These are phyloP conservation scores for Fopius arisanus DNA, from an alignment of 1,140 invertebrate species.

Conservation along the genomic window DNA sequence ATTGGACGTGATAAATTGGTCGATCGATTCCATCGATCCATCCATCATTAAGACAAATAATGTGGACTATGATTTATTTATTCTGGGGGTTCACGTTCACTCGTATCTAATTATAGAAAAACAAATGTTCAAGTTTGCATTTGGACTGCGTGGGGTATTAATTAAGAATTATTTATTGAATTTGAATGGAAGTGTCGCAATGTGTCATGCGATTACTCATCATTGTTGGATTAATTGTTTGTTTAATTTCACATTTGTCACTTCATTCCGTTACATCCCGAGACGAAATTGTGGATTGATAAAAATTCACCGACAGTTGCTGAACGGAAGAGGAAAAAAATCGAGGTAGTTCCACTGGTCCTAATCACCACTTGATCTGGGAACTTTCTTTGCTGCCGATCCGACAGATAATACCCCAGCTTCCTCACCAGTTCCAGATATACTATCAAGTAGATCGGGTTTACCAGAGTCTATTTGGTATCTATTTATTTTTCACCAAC, in stretches of 20 bases:
- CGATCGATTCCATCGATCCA: background rate
- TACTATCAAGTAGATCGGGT: background rate
- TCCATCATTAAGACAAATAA: background rate
- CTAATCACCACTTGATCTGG: background rate
- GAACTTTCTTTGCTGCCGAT: background rate
- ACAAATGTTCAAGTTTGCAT: too few species aligned
- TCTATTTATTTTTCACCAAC: slow-evolving; percentile 11
- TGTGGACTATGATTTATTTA: too few species aligned
- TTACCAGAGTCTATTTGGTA: background rate
- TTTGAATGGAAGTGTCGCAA: too few species aligned
- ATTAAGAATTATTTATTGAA: too few species aligned
- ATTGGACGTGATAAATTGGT: background rate
- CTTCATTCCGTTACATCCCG: background rate
- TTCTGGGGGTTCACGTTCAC: too few species aligned
- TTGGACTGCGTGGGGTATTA: too few species aligned
- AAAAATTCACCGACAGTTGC: background rate
- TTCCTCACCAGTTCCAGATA: background rate
- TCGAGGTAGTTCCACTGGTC: background rate
- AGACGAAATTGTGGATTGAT: background rate
- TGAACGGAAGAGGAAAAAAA: background rate
- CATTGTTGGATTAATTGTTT: too few species aligned
- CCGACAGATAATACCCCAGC: background rate
- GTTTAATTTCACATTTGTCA: background rate
- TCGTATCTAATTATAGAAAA: too few species aligned
- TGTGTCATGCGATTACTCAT: too few species aligned